Evolutionary conservation across 2,888 invertebrate species (phyloP).

Genomic region (Sussaba pulchella): DNA sequence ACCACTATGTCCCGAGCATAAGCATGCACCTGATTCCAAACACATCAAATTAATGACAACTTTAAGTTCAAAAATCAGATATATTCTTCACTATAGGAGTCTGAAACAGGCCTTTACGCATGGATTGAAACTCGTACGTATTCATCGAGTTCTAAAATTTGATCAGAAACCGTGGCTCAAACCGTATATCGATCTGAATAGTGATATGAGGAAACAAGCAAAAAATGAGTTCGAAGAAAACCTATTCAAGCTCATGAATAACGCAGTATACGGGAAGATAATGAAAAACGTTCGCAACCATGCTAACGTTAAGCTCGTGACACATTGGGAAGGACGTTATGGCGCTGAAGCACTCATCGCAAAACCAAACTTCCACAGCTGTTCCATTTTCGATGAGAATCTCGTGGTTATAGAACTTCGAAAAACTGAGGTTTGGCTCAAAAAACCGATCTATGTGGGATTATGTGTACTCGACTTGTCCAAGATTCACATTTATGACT

Average conservation of each 20-base stretch:
- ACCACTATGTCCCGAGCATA: constrained; percentile 76
- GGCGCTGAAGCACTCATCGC: constrained; percentile 76
- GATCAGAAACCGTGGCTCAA: constrained; percentile 79
- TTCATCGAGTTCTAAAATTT: constrained; percentile 79
- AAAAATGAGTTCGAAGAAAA: constrained; percentile 78
- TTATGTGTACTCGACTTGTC: constrained; percentile 64
- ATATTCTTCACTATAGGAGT: constrained; percentile 39
- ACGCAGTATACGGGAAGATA: constrained; percentile 74
- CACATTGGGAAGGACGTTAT: constrained; percentile 75
- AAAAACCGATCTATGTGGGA: constrained; percentile 66
- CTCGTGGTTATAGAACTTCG: constrained; percentile 78
- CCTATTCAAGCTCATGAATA: constrained; percentile 74
- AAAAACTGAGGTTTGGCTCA: constrained; percentile 66
- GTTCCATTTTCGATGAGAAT: constrained; percentile 76
- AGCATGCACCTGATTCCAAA: constrained; percentile 59
- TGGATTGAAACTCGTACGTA: constrained; percentile 68
- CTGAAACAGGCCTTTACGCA: constrained; percentile 48
- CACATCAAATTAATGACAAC: constrained; percentile 72
- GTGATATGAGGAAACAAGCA: constrained; percentile 74
- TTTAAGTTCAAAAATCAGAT: constrained; percentile 20
- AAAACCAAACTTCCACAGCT: constrained; percentile 75
- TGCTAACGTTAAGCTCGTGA: constrained; percentile 75
- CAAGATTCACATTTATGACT: constrained; percentile 65
- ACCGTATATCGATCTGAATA: constrained; percentile 81
- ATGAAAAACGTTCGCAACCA: constrained; percentile 77